These are phyloP conservation scores for Lepilemur ruficaudatus DNA, from an alignment of 2,797 vertebrate genomes.

Conservation along the genomic window DNA sequence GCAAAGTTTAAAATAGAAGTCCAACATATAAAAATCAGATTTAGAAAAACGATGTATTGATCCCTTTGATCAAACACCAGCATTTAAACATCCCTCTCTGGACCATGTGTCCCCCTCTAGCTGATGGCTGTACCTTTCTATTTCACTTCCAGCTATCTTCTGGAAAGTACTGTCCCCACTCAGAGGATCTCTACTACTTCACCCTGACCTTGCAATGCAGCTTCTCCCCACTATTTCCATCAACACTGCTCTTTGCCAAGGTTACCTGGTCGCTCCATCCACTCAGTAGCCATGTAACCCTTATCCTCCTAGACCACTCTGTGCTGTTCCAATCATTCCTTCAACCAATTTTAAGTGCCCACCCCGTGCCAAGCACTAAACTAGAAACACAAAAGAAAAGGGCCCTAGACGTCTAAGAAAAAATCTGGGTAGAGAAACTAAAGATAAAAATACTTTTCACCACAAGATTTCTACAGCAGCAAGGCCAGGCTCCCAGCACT, in stretches of 20 bases:
- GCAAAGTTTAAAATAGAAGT: conserved; percentile 23
- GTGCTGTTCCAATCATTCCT: neutral
- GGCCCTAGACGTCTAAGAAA: neutral
- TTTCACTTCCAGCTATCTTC: neutral
- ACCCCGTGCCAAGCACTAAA: neutral
- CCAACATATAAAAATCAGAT: neutral
- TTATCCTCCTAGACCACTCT: neutral
- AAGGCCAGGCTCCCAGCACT: neutral
- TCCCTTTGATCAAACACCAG: neutral
- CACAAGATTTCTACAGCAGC: neutral
- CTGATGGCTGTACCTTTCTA: neutral
- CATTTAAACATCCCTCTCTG: neutral
- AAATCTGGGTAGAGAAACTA: neutral
- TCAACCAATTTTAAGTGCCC: neutral
- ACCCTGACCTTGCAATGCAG: neutral
- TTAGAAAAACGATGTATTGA: neutral
- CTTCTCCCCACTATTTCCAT: neutral
- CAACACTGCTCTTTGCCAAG: neutral
- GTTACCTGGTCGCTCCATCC: neutral
- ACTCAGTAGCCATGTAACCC: neutral
- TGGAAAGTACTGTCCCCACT: neutral
- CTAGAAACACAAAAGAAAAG: neutral
- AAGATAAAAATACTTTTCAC: neutral
- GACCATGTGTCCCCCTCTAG: neutral
- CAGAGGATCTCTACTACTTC: neutral